Evolutionary conservation across 2,113 vertebrate genomes (phyloP).

Genomic region (Dolichotis patagonum): DNA sequence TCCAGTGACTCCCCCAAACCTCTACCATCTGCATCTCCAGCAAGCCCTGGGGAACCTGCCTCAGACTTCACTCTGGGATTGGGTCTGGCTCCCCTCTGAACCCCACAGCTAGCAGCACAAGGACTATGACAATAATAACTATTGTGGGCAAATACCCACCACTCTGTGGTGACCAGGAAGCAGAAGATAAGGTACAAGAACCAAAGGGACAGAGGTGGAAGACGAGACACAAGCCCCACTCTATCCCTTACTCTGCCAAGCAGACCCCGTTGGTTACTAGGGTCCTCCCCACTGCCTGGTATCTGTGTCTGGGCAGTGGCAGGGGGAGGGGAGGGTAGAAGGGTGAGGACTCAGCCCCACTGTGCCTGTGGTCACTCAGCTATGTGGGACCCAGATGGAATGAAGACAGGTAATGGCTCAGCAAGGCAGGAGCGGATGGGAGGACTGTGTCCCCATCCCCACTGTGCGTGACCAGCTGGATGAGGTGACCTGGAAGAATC

Average conservation of each 20-base stretch:
- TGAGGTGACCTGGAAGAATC: background rate
- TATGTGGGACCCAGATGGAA: background rate
- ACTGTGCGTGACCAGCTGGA: rapidly evolving
- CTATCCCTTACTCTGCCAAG: background rate
- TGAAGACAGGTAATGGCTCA: background rate
- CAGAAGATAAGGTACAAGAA: background rate
- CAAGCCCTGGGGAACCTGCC: background rate
- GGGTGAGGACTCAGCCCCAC: conserved; percentile 39
- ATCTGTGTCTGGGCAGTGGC: background rate
- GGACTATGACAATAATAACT: background rate
- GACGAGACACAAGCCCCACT: background rate
- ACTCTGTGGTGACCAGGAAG: background rate
- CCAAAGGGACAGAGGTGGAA: rapidly evolving
- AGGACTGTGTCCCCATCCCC: rapidly evolving
- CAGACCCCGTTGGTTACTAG: rapidly evolving
- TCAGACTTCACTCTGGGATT: background rate
- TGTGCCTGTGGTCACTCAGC: conserved; percentile 9
- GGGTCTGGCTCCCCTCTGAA: background rate
- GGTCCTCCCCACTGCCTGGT: background rate
- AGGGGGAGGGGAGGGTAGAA: background rate
- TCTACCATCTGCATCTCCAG: background rate
- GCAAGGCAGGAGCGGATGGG: background rate
- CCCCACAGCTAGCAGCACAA: background rate
- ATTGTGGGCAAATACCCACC: background rate
- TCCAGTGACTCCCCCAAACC: background rate